Evolutionary conservation across 2,797 vertebrate species (phyloP).

Genomic region (Protonibea diacanthus): DNA sequence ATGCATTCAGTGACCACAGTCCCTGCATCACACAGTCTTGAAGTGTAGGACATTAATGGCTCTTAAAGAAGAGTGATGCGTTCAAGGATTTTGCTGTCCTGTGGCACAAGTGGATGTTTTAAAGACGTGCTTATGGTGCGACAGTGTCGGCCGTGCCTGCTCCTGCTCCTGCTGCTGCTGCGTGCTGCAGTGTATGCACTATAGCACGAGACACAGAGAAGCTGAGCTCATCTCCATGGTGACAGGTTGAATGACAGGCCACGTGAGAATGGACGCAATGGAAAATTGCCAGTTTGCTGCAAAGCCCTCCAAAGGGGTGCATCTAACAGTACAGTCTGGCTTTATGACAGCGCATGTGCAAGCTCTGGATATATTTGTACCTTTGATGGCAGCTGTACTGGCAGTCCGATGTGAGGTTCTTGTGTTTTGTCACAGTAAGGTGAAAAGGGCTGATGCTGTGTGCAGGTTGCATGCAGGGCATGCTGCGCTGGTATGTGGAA

Average conservation of each 20-base stretch:
- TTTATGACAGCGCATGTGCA: constrained; percentile 19
- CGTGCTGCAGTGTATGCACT: constrained; percentile 69
- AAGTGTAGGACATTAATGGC: background rate
- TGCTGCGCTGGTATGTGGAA: constrained; percentile 33
- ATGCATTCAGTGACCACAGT: constrained; percentile 31
- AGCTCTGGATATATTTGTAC: background rate
- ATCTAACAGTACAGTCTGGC: constrained; percentile 24
- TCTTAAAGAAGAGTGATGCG: background rate
- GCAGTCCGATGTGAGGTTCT: constrained; percentile 12
- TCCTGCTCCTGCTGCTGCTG: constrained; percentile 27
- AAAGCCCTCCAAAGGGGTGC: constrained; percentile 58
- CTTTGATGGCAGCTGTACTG: constrained; percentile 14
- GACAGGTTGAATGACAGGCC: constrained; percentile 79
- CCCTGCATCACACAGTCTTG: background rate
- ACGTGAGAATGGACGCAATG: constrained; percentile 65
- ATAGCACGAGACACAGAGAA: constrained; percentile 59
- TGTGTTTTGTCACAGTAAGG: constrained; percentile 25
- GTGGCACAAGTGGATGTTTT: background rate
- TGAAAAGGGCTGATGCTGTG: constrained; percentile 65
- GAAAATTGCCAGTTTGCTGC: constrained; percentile 76
- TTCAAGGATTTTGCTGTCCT: constrained; percentile 1
- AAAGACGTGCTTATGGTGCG: constrained; percentile 15
- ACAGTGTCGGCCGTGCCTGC: constrained; percentile 23
- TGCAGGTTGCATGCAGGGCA: constrained; percentile 40
- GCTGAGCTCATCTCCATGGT: constrained; percentile 79